Evolutionary conservation across 1,140 invertebrate genomes (phyloP).

Genomic region (Rhyacophila brunnea): DNA sequence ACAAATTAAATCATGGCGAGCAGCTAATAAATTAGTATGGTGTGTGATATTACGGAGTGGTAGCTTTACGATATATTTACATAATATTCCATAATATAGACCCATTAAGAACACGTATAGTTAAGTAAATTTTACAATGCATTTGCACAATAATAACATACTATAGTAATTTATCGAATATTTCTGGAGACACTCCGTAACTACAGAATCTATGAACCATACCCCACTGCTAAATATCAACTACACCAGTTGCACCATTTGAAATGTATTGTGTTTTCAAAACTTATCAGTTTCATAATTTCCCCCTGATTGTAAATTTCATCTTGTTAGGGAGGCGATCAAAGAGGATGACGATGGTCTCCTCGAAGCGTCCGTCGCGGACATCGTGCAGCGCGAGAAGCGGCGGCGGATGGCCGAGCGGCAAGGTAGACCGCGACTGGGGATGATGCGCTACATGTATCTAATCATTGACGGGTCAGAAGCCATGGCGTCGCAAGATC

Average conservation of each 20-base stretch:
- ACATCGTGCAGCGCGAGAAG: slow-evolving; percentile 82
- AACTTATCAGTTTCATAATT: slow-evolving; percentile 4
- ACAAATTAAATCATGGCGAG: no score
- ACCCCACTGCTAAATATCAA: background rate
- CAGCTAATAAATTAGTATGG: no score
- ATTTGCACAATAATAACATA: no score
- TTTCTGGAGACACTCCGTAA: background rate
- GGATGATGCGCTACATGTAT: slow-evolving; percentile 95
- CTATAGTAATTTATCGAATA: background rate
- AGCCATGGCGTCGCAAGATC: slow-evolving; percentile 90
- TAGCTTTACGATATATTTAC: no score
- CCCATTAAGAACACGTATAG: no score
- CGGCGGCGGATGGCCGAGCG: slow-evolving; percentile 77
- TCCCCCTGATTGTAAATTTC: background rate
- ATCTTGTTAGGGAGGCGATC: slow-evolving; percentile 82
- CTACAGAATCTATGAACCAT: background rate
- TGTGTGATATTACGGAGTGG: no score
- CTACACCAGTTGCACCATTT: background rate
- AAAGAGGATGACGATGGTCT: slow-evolving; percentile 93
- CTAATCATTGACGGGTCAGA: slow-evolving; percentile 91
- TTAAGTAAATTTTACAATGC: no score
- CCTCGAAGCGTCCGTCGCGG: slow-evolving; percentile 83
- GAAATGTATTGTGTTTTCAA: slow-evolving; percentile 14
- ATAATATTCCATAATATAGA: no score
- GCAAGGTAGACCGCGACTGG: slow-evolving; percentile 75